Percentiles rank a stretch among this genome's conserved stretches.
Evolutionary conservation across 2,888 invertebrate species (phyloP).

Genomic region (Punctoribates punctum): DNA sequence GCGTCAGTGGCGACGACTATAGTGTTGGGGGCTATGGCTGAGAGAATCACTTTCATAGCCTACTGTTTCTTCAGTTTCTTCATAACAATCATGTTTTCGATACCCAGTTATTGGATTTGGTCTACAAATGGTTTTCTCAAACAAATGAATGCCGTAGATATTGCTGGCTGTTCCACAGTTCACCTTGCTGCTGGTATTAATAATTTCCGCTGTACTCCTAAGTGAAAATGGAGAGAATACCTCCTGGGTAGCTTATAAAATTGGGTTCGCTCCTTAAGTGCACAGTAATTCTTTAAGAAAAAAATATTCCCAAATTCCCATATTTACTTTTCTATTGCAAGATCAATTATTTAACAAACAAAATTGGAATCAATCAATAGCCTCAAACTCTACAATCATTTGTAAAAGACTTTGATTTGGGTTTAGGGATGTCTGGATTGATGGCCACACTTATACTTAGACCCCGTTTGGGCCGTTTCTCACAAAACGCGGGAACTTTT

Average conservation of each 20-base stretch:
- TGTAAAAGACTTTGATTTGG: too few relatives aligned
- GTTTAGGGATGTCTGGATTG: slow-evolving; percentile 61
- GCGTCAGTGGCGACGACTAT: slow-evolving; percentile 87
- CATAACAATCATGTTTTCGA: slow-evolving; percentile 83
- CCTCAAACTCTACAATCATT: neutral
- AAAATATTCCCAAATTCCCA: too few relatives aligned
- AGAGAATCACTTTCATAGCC: slow-evolving; percentile 71
- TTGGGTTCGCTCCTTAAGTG: too few relatives aligned
- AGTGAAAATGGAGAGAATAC: too few relatives aligned
- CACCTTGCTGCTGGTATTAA: slow-evolving; percentile 71
- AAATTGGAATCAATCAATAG: neutral
- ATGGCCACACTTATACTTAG: slow-evolving; percentile 86
- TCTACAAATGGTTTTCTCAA: slow-evolving; percentile 51
- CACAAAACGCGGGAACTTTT: slow-evolving; percentile 63
- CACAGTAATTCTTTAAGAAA: too few relatives aligned
- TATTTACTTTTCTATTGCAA: too few relatives aligned
- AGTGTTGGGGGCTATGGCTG: slow-evolving; percentile 91
- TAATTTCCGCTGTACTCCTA: too few relatives aligned
- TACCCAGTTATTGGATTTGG: slow-evolving; percentile 65
- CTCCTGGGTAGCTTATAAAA: too few relatives aligned
- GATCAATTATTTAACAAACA: too few relatives aligned
- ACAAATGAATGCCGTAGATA: slow-evolving; percentile 52
- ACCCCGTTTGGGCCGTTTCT: slow-evolving; percentile 72
- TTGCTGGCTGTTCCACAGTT: slow-evolving; percentile 64
- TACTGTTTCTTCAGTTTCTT: slow-evolving; percentile 84